Conservation (phyloP, 1,140 invertebrate genomes). For the Laupala kohalensis region DNA sequence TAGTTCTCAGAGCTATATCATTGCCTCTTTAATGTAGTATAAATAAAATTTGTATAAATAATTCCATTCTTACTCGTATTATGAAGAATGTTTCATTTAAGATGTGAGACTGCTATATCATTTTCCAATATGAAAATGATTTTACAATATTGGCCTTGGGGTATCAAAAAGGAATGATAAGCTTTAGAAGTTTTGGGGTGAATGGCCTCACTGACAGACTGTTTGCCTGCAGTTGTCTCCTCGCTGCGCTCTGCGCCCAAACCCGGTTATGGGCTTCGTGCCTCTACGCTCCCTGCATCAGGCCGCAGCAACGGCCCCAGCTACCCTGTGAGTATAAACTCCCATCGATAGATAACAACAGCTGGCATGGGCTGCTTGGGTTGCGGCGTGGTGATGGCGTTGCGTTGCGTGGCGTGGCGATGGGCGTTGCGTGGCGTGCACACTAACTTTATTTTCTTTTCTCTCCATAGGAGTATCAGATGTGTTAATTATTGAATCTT, state of each 20-base stretch:
- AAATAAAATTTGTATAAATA: no score
- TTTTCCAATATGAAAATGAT: no score
- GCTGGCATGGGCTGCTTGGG: not conserved
- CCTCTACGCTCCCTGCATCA: slow-evolving; percentile 52
- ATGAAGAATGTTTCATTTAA: no score
- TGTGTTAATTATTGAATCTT: not conserved
- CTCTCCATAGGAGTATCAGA: not conserved
- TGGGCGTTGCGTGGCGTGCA: not conserved
- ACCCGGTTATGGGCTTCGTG: slow-evolving; percentile 61
- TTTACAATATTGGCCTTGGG: no score
- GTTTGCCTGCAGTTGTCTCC: slow-evolving; percentile 42
- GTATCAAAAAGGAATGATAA: no score
- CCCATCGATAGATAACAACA: not conserved
- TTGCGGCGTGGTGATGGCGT: not conserved
- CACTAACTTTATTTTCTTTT: not conserved
- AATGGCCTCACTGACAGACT: not conserved
- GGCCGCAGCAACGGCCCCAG: slow-evolving; percentile 29
- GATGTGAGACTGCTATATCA: no score
- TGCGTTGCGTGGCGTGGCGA: no score
- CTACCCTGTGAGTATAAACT: slow-evolving; percentile 23
- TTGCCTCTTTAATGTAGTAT: no score
- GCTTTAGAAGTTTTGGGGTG: no score
- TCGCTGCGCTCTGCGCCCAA: slow-evolving; percentile 44
- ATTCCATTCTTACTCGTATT: no score
- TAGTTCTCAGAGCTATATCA: no score